Evolutionary conservation across 1,140 invertebrate genomes (phyloP), one percentile per base, ranked within the genome.

Genomic region (Catajapyx aquilonaris): DNA sequence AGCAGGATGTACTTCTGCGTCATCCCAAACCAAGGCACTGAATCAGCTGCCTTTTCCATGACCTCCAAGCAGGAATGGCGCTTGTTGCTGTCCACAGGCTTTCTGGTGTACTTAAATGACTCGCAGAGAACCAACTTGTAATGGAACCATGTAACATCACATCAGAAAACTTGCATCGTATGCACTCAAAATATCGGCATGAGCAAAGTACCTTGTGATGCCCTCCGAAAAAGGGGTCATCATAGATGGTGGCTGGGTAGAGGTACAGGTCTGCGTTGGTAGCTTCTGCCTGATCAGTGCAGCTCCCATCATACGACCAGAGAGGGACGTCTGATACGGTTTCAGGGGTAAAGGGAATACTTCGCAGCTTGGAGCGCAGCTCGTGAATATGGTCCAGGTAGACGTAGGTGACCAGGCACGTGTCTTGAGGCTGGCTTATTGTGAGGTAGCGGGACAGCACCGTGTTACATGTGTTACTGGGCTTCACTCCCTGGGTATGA

Each of bases 221-320:
- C 13, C 23, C 23, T 9, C 7, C 7, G 7, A 28, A 28, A 13
- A 72, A 73, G 3, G 70, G 69, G 49, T 72, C 71, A 10, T 48
- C 56, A 52, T 68, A 73, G 0, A 68, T 37, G 2, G 65, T 57
- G 4, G 64, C 59, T 5, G 69, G 70, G 37, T 67, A 48, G 3
- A 73, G 52, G 41, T 64, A 71, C 36, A 68, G 56, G 45, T 74
- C 71, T 1, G 67, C 66, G 23, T 28, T 28, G 23, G 7, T 28
- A 9, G 7, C 23, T 28, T 28, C 23, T 9, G 23, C 23, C 23
- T 28, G 23, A 28, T 28, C 7, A 13, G 23, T 28, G 13, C 7
- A 28, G 13, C 23, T 28, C 7, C 23, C 23, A 28, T 28, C 23
- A 13, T 28, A 28, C 7, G 7, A 9, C 23, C 23, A 28, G 13